Evolutionary conservation across 1,140 invertebrate genomes (phyloP).

Genomic region (Leptopilina boulardi): DNA sequence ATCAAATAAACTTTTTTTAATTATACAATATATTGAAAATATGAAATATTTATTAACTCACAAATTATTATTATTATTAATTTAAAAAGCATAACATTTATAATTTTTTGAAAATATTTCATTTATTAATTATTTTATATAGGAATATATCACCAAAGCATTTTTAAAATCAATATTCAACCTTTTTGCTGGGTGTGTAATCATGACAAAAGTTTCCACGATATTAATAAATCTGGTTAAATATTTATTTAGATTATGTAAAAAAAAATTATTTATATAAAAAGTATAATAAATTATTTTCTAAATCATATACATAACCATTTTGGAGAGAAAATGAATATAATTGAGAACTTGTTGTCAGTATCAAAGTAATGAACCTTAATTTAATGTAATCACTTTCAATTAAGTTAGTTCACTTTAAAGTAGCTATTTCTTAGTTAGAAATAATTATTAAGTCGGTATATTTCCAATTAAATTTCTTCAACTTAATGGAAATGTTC

Average conservation of each 20-base stretch:
- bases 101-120: no score
- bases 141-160: not conserved
- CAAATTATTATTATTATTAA: no score
- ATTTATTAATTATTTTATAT: no score
- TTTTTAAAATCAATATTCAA: slow-evolving; percentile 14
- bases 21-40: no score
- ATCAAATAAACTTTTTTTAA: not conserved
- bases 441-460: not conserved
- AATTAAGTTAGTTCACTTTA: slow-evolving; percentile 9
- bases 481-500: no score
- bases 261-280: no score
- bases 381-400: slow-evolving; percentile 22
- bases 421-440: slow-evolving; percentile 18
- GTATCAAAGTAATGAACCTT: not conserved
- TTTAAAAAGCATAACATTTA: no score
- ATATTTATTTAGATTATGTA: not conserved
- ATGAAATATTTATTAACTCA: no score
- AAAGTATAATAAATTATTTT: no score
- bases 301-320: not conserved
- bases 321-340: not conserved
- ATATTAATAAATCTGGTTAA: not conserved
- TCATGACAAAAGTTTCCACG: not conserved
- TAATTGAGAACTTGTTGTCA: slow-evolving; percentile 4
- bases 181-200: not conserved
- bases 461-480: not conserved